Conservation (phyloP, 2,113 vertebrate species). For the Arizona elegans region DNA sequence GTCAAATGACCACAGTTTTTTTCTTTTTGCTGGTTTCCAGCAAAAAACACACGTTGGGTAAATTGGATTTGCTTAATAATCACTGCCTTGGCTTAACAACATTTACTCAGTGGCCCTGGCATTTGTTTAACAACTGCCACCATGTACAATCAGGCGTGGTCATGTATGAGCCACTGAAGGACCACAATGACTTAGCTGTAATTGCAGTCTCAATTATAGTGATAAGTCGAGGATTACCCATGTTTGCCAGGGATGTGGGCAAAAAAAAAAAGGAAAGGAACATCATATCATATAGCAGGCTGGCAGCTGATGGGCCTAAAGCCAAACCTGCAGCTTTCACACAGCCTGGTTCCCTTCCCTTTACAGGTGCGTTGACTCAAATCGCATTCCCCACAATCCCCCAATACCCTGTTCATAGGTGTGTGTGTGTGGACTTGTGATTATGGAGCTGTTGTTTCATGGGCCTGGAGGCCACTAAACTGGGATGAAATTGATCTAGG, state of each 20-base stretch:
- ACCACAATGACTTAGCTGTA: neutral
- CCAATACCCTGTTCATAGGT: neutral
- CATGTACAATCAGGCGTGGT: neutral
- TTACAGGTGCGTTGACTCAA: neutral
- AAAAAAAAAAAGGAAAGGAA: neutral
- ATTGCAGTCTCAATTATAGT: neutral
- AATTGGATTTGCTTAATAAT: neutral
- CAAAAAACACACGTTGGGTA: too few relatives aligned
- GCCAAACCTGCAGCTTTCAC: neutral
- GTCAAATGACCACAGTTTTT: neutral
- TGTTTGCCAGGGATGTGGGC: neutral
- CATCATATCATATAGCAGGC: accelerated
- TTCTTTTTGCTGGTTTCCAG: neutral
- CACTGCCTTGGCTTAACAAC: neutral
- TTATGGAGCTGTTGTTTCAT: neutral
- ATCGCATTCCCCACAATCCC: neutral
- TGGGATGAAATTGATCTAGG: neutral
- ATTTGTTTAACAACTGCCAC: neutral
- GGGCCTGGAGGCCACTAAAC: neutral
- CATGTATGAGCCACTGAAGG: neutral
- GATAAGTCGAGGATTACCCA: neutral
- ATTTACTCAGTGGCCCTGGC: neutral
- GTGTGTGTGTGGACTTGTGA: neutral
- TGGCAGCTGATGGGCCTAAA: neutral
- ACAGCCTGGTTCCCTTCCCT: neutral